phyloP scores from a whole-genome alignment of 2,113 vertebrate genomes.

The Peromyscus californicus region DNA sequence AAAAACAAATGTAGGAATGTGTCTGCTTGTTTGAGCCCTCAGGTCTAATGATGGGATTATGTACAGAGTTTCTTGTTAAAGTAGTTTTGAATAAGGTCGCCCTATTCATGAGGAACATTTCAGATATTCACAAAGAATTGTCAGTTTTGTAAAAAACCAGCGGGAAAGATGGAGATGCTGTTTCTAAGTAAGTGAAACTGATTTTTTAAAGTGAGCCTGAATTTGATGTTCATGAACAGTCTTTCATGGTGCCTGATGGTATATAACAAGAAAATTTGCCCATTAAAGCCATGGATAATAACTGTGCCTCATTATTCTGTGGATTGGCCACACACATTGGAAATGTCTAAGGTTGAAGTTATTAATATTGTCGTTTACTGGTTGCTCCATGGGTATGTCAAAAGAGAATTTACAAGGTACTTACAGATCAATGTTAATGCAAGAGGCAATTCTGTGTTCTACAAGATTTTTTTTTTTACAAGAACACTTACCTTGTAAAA shows the following conservation, averaged over 20 bases:
- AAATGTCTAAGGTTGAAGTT: background rate
- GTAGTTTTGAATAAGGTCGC: background rate
- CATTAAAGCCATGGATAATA: background rate
- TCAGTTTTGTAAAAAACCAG: background rate
- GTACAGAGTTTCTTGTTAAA: background rate
- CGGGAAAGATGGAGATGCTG: background rate
- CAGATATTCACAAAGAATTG: background rate
- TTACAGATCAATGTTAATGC: background rate
- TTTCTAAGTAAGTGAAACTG: background rate
- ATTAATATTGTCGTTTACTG: slow-evolving; percentile 5
- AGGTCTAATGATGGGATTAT: background rate
- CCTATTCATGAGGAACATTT: background rate
- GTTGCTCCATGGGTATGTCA: background rate
- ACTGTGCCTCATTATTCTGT: slow-evolving; percentile 23
- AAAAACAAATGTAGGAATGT: background rate
- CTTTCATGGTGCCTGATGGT: background rate
- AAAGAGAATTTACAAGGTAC: background rate
- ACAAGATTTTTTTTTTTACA: background rate
- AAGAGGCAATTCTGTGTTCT: background rate
- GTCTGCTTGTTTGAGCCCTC: background rate
- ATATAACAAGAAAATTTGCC: background rate
- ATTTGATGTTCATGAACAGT: slow-evolving; percentile 21
- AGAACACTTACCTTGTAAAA: background rate
- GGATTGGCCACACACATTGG: background rate
- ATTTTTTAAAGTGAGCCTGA: background rate